Percentiles rank a stretch among this genome's conserved stretches.
phyloP scores from a whole-genome alignment of 2,888 invertebrate species.

The Acanthopleura granulata region DNA sequence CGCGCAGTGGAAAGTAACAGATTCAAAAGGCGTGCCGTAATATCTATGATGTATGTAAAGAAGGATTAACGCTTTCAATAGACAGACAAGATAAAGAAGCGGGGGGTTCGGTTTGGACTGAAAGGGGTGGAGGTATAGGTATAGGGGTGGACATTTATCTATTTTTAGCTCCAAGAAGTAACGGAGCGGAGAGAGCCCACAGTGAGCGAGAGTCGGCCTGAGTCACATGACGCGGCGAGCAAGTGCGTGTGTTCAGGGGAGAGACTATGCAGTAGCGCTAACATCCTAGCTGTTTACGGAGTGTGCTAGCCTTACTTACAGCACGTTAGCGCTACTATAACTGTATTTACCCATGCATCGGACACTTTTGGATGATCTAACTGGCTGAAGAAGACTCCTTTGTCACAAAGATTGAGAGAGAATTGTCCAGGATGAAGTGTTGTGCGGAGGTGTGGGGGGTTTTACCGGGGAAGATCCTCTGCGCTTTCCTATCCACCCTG shows the following conservation, averaged over 20 bases:
- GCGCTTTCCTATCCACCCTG: background rate
- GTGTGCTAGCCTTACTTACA: conserved; percentile 1
- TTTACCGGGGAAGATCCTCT: background rate
- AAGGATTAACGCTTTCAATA: background rate
- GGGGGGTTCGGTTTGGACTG: background rate
- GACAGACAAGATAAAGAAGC: background rate
- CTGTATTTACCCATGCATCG: conserved; percentile 11
- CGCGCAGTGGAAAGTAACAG: no score
- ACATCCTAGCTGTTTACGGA: conserved; percentile 7
- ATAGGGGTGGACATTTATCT: background rate
- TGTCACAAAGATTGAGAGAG: background rate
- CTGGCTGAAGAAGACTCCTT: background rate
- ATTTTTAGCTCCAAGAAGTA: background rate
- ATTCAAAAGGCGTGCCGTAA: no score
- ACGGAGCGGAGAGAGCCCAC: background rate
- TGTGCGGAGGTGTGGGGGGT: background rate
- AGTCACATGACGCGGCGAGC: conserved; percentile 11
- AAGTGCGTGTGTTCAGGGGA: conserved; percentile 14
- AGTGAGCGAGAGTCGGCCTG: background rate
- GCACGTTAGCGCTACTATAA: background rate
- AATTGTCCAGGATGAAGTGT: background rate
- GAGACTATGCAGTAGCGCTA: background rate
- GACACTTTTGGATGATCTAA: conserved; percentile 16
- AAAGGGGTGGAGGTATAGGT: background rate
- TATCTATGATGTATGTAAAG: background rate